A percentile compares a stretch with the other conserved stretches of the same genome.
Evolutionary conservation across 2,113 vertebrate species (phyloP).

Genomic region (Calidris pygmaea): DNA sequence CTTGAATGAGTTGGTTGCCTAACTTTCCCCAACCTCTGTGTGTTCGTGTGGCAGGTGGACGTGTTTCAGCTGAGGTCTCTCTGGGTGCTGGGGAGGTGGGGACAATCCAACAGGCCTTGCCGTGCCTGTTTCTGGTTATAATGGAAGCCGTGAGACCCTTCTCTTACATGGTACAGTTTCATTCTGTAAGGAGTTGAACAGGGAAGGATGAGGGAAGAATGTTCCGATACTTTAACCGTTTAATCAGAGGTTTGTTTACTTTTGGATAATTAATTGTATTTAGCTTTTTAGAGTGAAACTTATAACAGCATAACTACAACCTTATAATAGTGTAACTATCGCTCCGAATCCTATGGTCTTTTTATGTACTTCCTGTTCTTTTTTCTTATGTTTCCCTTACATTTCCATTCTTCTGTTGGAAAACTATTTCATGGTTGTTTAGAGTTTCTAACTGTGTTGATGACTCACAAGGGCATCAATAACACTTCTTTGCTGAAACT

Average conservation of each 20-base stretch:
- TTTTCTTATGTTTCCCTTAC: neutral
- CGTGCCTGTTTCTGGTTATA: neutral
- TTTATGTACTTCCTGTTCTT: neutral
- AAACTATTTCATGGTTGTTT: neutral
- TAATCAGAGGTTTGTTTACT: neutral
- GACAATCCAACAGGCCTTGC: neutral
- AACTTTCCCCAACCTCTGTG: neutral
- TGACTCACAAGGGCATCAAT: neutral
- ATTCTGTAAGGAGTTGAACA: neutral
- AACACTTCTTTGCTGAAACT: neutral
- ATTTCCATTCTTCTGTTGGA: neutral
- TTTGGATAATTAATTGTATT: neutral
- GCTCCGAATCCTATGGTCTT: neutral
- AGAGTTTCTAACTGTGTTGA: neutral
- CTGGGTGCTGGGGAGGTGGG: neutral
- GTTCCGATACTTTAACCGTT: neutral
- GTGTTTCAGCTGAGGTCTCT: accelerated
- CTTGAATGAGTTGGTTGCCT: neutral
- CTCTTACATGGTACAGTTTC: neutral
- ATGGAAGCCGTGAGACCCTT: neutral
- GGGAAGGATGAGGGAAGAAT: neutral
- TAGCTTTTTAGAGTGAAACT: neutral
- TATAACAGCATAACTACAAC: neutral
- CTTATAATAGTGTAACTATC: neutral
- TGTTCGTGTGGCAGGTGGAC: neutral